phyloP scores from a whole-genome alignment of 2,113 vertebrate species.

The Platanista minor region DNA sequence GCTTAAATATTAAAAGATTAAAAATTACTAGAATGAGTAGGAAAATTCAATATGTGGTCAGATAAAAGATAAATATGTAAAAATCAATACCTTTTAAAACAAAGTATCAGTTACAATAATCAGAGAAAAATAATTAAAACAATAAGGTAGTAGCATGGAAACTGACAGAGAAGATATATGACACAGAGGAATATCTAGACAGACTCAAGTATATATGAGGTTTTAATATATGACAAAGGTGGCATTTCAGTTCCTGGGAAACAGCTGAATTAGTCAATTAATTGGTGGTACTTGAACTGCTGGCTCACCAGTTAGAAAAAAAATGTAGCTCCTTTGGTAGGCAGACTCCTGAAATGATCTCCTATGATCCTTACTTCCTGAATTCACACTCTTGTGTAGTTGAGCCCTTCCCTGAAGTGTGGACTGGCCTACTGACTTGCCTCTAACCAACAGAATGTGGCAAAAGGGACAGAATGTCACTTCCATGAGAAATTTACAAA shows the following conservation, averaged over 20 bases:
- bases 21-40: background rate
- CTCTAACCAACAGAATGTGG: background rate
- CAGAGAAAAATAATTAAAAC: background rate
- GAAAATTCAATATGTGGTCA: background rate
- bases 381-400: background rate
- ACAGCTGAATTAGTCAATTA: background rate
- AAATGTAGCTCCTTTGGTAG: background rate
- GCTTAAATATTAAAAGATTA: background rate
- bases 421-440: background rate
- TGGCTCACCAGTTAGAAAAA: background rate
- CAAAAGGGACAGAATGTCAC: background rate
- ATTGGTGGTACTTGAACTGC: background rate
- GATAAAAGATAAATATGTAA: background rate
- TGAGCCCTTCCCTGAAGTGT: background rate
- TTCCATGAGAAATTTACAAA: background rate
- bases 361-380: background rate
- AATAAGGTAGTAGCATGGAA: background rate
- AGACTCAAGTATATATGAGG: background rate
- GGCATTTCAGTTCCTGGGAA: background rate
- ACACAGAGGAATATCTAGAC: background rate
- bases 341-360: background rate
- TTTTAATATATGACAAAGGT: background rate
- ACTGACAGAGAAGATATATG: background rate
- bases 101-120: background rate
- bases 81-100: background rate